Evolutionary conservation across 1,140 invertebrate species (phyloP), one percentile per base, ranked within the genome.

Genomic region (Rhagoletis zephyria): DNA sequence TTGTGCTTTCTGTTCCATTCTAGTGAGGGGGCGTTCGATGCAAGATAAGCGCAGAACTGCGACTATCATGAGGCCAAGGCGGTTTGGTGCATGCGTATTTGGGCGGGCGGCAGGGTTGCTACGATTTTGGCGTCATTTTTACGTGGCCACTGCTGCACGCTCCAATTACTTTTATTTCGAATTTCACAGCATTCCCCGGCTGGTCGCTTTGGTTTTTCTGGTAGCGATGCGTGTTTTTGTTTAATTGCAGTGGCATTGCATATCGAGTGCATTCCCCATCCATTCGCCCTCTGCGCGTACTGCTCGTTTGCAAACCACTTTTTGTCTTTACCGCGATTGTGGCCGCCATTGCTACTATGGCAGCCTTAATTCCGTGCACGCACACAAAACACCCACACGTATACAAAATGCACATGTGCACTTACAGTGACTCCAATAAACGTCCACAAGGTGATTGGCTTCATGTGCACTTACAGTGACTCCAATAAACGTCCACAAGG

Each of bases 241-340:
- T 81, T 81, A 56, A 81, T 56, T 81, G 74, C 74, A 81, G 48
- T 19, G 64, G n/a, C 2, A 6, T 10, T 30, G 64, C 30, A 14
- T 16, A 30, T 30, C 30, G 30, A 16, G 19, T 74, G 67, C 48
- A n/a, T 19, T 30, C 74, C 16, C 6, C n/a, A n/a, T 56, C n/a
- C 0, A n/a, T 3, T 9, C 19, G 74, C 0, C 30, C 30, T 30
- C 30, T 30, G 30, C 30, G 30, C 30, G 30, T 30, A 30, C 30
- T 30, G 30, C 64, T 40, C 6, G 48, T n/a, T 81, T 2, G 3
- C 74, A 81, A 56, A 56, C 10, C 48, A 12, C 12, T 56, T 56
- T 81, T 56, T 81, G 74, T 45, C n/a, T 59, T 81, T 19, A 81
- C 74, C 74, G 74, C 74, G 74, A 81, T 81, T 81, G 74, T 81